Percentiles rank a stretch among this genome's conserved stretches.
phyloP scores from a whole-genome alignment of 2,113 vertebrate species.

The Perca flavescens region DNA sequence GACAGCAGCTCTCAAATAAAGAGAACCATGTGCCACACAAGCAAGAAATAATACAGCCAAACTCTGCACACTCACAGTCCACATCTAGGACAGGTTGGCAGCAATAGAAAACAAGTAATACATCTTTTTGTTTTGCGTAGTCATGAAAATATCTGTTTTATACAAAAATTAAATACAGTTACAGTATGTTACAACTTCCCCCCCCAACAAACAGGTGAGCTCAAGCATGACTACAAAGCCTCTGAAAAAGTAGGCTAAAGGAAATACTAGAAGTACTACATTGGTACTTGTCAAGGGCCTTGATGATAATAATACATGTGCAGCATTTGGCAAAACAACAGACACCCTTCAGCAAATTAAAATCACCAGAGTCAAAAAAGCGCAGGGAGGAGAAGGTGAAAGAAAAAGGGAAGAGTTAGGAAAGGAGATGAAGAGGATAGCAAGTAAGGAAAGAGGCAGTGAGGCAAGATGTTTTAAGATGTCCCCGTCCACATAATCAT shows the following conservation, averaged over 20 bases:
- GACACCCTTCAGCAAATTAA: constrained; percentile 89
- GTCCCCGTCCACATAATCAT: constrained; percentile 67
- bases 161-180: constrained; percentile 98
- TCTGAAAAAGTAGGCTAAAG: constrained; percentile 29
- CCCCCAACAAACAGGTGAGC: constrained; percentile 79
- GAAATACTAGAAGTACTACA: constrained; percentile 76
- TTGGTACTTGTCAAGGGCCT: constrained; percentile 80
- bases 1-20: constrained; percentile 90
- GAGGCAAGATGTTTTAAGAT: constrained; percentile 64
- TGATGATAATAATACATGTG: constrained; percentile 89
- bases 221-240: constrained; percentile 80
- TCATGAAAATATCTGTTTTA: constrained; percentile 99
- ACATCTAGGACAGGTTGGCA: constrained; percentile 84
- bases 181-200: constrained; percentile 88
- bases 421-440: constrained; percentile 71
- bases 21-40: constrained; percentile 91
- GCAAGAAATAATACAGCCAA: constrained; percentile 73
- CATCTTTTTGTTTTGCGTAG: constrained; percentile 80
- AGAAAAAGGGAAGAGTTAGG: constrained; percentile 33
- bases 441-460: constrained; percentile 81
- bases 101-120: constrained; percentile 92
- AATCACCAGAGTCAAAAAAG: constrained; percentile 95
- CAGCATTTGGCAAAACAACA: constrained; percentile 92
- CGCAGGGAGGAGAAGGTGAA: constrained; percentile 84
- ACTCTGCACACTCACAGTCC: constrained; percentile 79